Conservation (phyloP, 2,888 invertebrate genomes). For the Phoenoteleia sp. region DNA sequence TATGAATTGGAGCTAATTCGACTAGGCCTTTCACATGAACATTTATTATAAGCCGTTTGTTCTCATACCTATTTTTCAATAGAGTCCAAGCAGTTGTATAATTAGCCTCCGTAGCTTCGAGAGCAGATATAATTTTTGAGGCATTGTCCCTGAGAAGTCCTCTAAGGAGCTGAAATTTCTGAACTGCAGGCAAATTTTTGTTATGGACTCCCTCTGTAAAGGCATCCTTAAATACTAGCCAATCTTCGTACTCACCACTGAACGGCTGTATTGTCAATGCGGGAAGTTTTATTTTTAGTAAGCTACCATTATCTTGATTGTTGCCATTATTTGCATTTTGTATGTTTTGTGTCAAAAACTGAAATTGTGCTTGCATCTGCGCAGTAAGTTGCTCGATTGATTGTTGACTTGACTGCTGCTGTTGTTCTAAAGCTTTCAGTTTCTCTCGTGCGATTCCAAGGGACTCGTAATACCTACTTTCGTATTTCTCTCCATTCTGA, state of each 20-base stretch:
- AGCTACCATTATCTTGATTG: background rate
- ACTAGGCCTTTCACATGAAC: constrained; percentile 25
- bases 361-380: too few relatives aligned
- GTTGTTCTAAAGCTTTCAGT: too few relatives aligned
- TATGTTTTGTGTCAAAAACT: too few relatives aligned
- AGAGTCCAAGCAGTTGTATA: constrained; percentile 1
- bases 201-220: constrained; percentile 12
- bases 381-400: too few relatives aligned
- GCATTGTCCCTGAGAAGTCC: background rate
- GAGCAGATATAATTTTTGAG: background rate
- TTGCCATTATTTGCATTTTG: too few relatives aligned
- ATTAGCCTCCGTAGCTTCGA: background rate
- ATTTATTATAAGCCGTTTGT: constrained; percentile 24
- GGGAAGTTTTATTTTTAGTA: constrained; percentile 9
- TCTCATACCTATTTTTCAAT: background rate
- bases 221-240: constrained; percentile 27
- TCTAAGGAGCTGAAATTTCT: constrained; percentile 27
- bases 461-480: constrained; percentile 21
- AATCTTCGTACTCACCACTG: constrained; percentile 14
- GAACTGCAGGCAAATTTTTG: constrained; percentile 21
- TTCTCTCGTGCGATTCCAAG: too few relatives aligned
- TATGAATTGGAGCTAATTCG: background rate
- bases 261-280: constrained; percentile 30
- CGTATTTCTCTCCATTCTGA: constrained; percentile 7
- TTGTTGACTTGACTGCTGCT: too few relatives aligned